These are phyloP conservation scores for Urocolius indicus DNA, from an alignment of 2,113 vertebrate species.

Conservation along the genomic window DNA sequence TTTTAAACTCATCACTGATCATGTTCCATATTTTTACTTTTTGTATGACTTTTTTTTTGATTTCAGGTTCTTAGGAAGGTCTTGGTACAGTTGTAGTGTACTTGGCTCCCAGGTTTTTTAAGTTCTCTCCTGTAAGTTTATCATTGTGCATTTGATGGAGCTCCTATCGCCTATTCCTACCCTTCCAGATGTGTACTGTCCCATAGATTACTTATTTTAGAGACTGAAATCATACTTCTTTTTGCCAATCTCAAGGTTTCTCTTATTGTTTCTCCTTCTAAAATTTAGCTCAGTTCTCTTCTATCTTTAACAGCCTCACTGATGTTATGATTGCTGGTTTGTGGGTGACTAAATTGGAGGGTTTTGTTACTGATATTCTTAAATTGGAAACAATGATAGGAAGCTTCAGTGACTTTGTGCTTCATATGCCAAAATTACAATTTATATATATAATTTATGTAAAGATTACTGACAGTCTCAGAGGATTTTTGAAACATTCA, in stretches of 20 bases:
- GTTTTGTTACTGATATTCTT: conserved; percentile 34
- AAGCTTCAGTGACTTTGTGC: conserved; percentile 26
- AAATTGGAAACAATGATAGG: conserved; percentile 48
- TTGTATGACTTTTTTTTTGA: not conserved
- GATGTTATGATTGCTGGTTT: conserved; percentile 11
- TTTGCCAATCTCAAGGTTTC: not conserved
- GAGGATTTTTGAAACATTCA: not conserved
- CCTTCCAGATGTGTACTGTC: not conserved
- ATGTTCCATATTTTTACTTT: not conserved
- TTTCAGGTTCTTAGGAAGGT: not conserved
- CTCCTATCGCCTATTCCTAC: not conserved
- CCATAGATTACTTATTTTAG: not conserved
- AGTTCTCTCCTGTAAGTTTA: not conserved
- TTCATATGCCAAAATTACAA: conserved; percentile 10
- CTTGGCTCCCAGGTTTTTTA: not conserved
- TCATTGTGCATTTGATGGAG: not conserved
- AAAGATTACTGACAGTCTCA: conserved; percentile 2
- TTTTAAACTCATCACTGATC: not conserved
- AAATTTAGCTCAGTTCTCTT: not conserved
- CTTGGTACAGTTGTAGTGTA: not conserved
- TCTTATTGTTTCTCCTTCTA: not conserved
- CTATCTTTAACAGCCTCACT: not conserved
- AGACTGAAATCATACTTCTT: not conserved
- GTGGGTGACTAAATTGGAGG: conserved; percentile 45
- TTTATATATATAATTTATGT: conserved; percentile 18